phyloP scores from a whole-genome alignment of 64 coral and sea anemone genomes.

The Catalaphyllia jardinei region DNA sequence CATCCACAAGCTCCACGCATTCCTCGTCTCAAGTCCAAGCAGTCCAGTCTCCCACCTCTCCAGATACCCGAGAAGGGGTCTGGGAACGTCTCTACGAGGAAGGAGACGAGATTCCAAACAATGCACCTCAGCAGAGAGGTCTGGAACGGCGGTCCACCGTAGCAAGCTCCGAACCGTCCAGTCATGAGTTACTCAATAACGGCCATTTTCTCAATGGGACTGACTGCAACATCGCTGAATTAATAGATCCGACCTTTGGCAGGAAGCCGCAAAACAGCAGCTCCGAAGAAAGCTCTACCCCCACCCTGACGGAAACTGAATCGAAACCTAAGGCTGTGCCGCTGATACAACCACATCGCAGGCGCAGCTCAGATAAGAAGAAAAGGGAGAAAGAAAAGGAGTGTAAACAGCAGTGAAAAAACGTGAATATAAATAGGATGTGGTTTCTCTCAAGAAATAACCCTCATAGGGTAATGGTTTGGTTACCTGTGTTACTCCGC shows the following conservation, averaged over 20 bases:
- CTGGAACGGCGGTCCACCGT: slow-evolving; percentile 28
- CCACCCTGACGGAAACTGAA: slow-evolving; percentile 14
- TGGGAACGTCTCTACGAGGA: slow-evolving; percentile 70
- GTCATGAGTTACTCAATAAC: slow-evolving; percentile 10
- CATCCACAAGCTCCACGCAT: slow-evolving; percentile 11
- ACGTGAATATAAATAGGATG: not conserved
- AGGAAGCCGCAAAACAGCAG: slow-evolving; percentile 13
- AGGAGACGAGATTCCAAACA: not conserved
- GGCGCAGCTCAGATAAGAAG: slow-evolving; percentile 48
- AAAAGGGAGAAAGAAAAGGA: slow-evolving; percentile 37
- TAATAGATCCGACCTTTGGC: slow-evolving; percentile 62
- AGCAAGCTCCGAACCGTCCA: slow-evolving; percentile 42
- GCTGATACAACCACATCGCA: slow-evolving; percentile 64
- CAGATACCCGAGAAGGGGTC: slow-evolving; percentile 29
- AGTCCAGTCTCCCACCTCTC: slow-evolving; percentile 9
- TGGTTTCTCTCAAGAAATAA: not conserved
- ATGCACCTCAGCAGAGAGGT: not conserved
- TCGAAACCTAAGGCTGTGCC: slow-evolving; percentile 52
- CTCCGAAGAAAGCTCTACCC: slow-evolving; percentile 4
- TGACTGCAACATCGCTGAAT: slow-evolving; percentile 54
- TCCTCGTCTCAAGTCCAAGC: not conserved
- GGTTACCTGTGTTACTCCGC: no score
- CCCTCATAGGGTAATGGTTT: no score
- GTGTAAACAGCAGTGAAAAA: slow-evolving; percentile 32
- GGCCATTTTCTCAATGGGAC: not conserved